Evolutionary conservation across 2,888 invertebrate species (phyloP).

Genomic region (Atherix ibis): DNA sequence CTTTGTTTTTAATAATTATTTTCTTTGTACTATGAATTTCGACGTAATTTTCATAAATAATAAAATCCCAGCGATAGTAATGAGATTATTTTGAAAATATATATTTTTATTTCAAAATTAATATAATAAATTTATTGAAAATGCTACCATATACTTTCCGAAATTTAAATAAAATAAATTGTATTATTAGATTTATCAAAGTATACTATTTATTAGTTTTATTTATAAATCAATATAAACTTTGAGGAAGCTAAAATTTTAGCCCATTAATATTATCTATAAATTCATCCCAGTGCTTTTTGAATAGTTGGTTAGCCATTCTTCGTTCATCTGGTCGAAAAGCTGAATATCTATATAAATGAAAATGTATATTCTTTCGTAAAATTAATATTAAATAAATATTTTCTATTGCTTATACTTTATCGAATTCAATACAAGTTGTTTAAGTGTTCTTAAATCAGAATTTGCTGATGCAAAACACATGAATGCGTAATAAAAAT

Average conservation of each 20-base stretch:
- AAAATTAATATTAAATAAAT: background rate
- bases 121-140: too few relatives aligned
- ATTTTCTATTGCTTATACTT: slow-evolving; percentile 20
- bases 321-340: slow-evolving; percentile 24
- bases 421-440: slow-evolving; percentile 46
- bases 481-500: slow-evolving; percentile 52
- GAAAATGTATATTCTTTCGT: background rate
- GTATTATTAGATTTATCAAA: too few relatives aligned
- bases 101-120: too few relatives aligned
- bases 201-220: too few relatives aligned
- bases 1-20: too few relatives aligned
- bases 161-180: too few relatives aligned
- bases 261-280: slow-evolving; percentile 28
- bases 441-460: slow-evolving; percentile 45
- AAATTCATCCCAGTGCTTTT: slow-evolving; percentile 29
- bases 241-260: slow-evolving; percentile 23
- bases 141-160: too few relatives aligned
- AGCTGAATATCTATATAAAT: slow-evolving; percentile 18
- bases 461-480: slow-evolving; percentile 41
- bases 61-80: too few relatives aligned
- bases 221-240: too few relatives aligned
- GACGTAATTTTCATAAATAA: too few relatives aligned
- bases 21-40: too few relatives aligned
- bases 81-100: too few relatives aligned
- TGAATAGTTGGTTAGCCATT: slow-evolving; percentile 25